Evolutionary conservation across 2,888 invertebrate species (phyloP), one percentile per base, ranked within the genome.

Genomic region (Pachymerium ferrugineum): DNA sequence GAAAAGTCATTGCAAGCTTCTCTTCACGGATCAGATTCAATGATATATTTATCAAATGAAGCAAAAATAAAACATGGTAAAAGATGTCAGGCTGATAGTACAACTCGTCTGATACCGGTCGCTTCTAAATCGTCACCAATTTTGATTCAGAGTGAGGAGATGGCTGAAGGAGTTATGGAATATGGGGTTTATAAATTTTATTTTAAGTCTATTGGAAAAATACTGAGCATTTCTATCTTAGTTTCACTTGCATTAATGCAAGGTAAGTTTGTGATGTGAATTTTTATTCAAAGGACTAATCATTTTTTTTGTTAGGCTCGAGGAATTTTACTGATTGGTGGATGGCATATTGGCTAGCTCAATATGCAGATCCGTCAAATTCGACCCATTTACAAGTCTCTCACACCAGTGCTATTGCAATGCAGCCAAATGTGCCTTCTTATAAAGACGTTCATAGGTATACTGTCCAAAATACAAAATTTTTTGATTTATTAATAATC

Each of bases 291-390:
- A n/a, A n/a, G n/a, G n/a, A n/a, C n/a, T 30, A 31, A 75, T 74
- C 68, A 5, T 70, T 35, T 19, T 30, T 33, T 81, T 74, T 75
- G 73, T 19, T 77, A 84, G 85, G 89, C 4, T 92, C 95, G 0
- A 88, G 93, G 79, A 98, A 97, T 82, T 84, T 91, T 74, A 92
- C 92, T 4, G 98, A 98, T 85, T 89, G 93, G 81, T 97, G 97
- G 95, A 85, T 98, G 30, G 92, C 97, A 0, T 90, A 89, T 82
- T 98, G 97, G 95, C 91, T 96, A 5, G 89, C 90, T 0, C 81
- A 29, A 25, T 28, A 30, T 25, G 6, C 68, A 6, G 68, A 68
- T 28, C 10, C 8, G 10, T 25, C 22, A 12, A 68, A 68, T 25
- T 10, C 16, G 8, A 68, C 29, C 16, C 10, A 2, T n/a, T 28